phyloP scores from a whole-genome alignment of 2,888 invertebrate genomes.

The Cantharis rustica region DNA sequence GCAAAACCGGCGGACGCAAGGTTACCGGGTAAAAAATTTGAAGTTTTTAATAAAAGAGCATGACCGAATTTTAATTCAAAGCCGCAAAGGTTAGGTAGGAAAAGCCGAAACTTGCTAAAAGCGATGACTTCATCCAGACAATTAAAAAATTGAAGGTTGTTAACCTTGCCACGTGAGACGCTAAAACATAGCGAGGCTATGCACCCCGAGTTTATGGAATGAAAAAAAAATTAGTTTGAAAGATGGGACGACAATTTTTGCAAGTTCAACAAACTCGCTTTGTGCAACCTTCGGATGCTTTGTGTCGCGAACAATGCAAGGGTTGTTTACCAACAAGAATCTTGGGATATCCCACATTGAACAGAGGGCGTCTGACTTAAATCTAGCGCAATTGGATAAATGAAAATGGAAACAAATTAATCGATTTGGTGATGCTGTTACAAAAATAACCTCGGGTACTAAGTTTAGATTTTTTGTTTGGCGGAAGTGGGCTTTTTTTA shows the following conservation, averaged over 20 bases:
- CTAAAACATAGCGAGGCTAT: background rate
- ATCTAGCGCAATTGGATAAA: background rate
- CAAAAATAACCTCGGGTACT: background rate
- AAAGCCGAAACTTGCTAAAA: background rate
- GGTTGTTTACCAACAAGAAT: background rate
- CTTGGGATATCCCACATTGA: background rate
- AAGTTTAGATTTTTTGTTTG: background rate
- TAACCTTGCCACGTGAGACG: background rate
- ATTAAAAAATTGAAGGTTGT: background rate
- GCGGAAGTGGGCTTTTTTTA: background rate
- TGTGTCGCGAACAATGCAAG: background rate
- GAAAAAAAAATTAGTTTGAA: background rate
- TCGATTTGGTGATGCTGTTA: background rate
- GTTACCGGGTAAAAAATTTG: background rate
- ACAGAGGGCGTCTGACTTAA: background rate
- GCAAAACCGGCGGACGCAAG: background rate
- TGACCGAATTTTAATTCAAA: background rate
- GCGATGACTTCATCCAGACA: background rate
- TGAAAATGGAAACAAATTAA: background rate
- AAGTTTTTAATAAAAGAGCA: background rate
- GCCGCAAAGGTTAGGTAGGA: background rate
- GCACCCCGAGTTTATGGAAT: background rate
- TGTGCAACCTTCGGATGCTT: background rate
- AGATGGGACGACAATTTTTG: background rate
- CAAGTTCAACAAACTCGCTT: background rate